Base-by-base conservation (phyloP, 2,888 invertebrate genomes). In the Deroplatys truncata region DNA sequence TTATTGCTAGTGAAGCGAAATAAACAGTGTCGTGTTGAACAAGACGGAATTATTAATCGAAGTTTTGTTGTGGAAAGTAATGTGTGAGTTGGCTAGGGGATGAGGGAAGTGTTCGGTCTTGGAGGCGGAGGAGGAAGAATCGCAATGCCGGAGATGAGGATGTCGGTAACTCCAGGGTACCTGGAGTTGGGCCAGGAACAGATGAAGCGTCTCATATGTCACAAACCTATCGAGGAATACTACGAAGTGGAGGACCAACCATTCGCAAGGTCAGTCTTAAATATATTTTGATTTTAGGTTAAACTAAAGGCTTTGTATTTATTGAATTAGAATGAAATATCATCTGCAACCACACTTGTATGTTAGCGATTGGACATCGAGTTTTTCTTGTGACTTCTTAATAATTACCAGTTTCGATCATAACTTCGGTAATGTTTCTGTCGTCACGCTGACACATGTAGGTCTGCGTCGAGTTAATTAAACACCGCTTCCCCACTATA, bases 161-260 rank as follows among this genome's bases (percentile, higher is more conserved):
- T 87, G 89, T 88, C 90, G 10, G 88, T 91, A 28, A 90, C 90
- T 84, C 92, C 92, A 1, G 92, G 92, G 84, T 92, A 92, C 89
- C 89, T 92, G 90, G 91, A 92, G 84, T 90, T 92, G 88, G 91
- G 91, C 25, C 90, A 91, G 29, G 92, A 92, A 84, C 91, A 91
- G 86, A 90, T 91, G 89, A 89, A 91, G 84, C 89, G 91, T 84
- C 91, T 92, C 31, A 92, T 93, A 89, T 91, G 92, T 56, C 91
- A 91, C 10, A 92, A 92, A 56, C 92, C 92, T 86, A 92, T 93
- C 88, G 92, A 92, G 82, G 92, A 93, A 89, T 92, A 92, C 89
- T 93, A 93, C 91, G 92, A 92, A 31, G 92, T 93, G 43, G 93
- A 93, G 91, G 92, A 92, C 88, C 92, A 93, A 90, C 93, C 93